A percentile compares a stretch with the other conserved stretches of the same genome.
Evolutionary conservation across 2,797 vertebrate species (phyloP).

Genomic region (Argya squamiceps): DNA sequence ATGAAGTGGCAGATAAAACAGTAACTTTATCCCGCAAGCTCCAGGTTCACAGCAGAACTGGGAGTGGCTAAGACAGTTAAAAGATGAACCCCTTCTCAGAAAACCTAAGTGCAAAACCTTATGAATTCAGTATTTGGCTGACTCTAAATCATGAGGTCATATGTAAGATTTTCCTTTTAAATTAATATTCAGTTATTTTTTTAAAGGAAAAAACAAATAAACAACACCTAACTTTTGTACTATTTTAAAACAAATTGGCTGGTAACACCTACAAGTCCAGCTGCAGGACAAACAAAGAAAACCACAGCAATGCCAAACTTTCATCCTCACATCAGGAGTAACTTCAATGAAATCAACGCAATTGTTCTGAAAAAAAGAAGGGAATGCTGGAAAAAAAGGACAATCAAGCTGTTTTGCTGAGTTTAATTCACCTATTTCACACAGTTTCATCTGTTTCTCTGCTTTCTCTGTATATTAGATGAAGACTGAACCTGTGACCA

Average conservation of each 20-base stretch:
- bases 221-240: neutral
- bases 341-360: neutral
- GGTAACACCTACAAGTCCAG: neutral
- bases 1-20: slow-evolving; percentile 8
- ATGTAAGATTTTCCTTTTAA: neutral
- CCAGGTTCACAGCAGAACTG: neutral
- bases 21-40: neutral
- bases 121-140: neutral
- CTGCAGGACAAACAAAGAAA: neutral
- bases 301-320: accelerated
- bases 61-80: neutral
- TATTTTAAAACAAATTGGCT: neutral
- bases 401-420: neutral
- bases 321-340: neutral
- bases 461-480: neutral
- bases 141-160: neutral
- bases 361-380: neutral
- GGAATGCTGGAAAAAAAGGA: neutral
- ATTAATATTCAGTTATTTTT: neutral
- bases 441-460: neutral
- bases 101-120: neutral
- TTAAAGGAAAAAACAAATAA: neutral
- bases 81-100: neutral
- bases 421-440: neutral
- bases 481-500: neutral